Base-by-base conservation (phyloP, 2,888 invertebrate genomes). In the Nomada fabriciana region DNA sequence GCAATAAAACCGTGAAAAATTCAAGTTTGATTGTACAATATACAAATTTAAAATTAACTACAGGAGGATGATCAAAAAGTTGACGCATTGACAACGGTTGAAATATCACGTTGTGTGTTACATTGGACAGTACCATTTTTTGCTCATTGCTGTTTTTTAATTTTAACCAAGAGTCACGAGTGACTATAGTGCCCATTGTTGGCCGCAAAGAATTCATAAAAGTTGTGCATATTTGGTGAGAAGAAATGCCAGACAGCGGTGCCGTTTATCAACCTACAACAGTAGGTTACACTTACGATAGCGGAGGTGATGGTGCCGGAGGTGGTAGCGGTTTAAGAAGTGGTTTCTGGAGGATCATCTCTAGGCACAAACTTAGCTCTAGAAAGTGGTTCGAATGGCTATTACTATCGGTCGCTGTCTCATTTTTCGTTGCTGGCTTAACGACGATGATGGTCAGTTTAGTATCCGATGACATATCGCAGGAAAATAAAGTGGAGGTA, bases 261-360 rank as follows among this genome's bases (percentile, higher is more conserved):
- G 94, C 94, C 25, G 94, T 94, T 82, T 94, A 94, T 86, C 94
- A 94, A 78, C 94, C 94, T 68, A 94, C 94, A 3, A 94, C 94
- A 36, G 94, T 93, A 69, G 94, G 94, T 63, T 94, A 93, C 72
- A 89, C 92, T 7, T 94, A 94, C 73, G 94, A 93, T 57, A 89
- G 89, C 64, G 92, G 91, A 23, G 90, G 92, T 63, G 92, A 92
- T 76, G 91, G 88, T 5, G 85, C 88, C 50, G 90, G 88, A 20
- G 90, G 90, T 18, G 85, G 87, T 59, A 90, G 90, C 29, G 87
- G 91, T 5, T 82, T 90, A 13, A 90, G 93, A 65, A 91, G 85
- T 69, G 90, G 92, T 15, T 93, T 93, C 75, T 91, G 91, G 61
- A 91, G 93, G 61, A 90, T 94, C 20, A 89, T 94, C 84, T 91